Conservation (phyloP, 2,797 vertebrate species). For the Micropoecilia bifurca region DNA sequence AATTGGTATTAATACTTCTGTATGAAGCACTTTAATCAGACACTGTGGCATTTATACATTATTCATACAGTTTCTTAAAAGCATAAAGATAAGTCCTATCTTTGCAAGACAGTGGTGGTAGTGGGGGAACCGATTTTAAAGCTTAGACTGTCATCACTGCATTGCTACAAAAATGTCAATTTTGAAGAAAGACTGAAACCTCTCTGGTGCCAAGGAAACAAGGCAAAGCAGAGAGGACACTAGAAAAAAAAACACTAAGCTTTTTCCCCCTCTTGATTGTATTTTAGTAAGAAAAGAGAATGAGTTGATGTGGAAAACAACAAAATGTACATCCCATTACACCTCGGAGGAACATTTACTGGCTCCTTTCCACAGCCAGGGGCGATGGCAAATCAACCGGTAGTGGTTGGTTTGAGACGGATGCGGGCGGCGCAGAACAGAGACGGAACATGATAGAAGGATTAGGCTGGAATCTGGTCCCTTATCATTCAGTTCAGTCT, state of each 20-base stretch:
- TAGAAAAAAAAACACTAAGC: slow-evolving; percentile 9
- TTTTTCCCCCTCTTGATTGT: slow-evolving; percentile 15
- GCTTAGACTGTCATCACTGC: slow-evolving; percentile 46
- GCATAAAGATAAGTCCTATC: slow-evolving; percentile 29
- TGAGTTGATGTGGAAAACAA: slow-evolving; percentile 46
- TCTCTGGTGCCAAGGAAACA: slow-evolving; percentile 30
- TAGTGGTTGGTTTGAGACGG: slow-evolving; percentile 51
- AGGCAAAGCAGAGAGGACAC: slow-evolving; percentile 24
- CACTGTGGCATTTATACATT: slow-evolving; percentile 16
- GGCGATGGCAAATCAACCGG: slow-evolving; percentile 62
- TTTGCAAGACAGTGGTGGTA: slow-evolving; percentile 13
- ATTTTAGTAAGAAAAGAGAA: slow-evolving; percentile 49
- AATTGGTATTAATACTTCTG: slow-evolving; percentile 1
- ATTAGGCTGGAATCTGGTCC: slow-evolving; percentile 67
- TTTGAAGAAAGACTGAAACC: slow-evolving; percentile 37
- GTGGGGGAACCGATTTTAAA: slow-evolving; percentile 34
- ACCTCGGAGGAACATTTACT: slow-evolving; percentile 53
- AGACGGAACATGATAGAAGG: slow-evolving; percentile 57
- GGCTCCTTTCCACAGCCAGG: slow-evolving; percentile 43
- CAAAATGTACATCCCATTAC: slow-evolving; percentile 50
- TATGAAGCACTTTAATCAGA: slow-evolving; percentile 19
- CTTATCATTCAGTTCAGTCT: slow-evolving; percentile 76
- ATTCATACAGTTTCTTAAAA: slow-evolving; percentile 36
- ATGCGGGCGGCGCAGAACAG: slow-evolving; percentile 30
- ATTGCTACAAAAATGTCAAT: slow-evolving; percentile 58